Evolutionary conservation across 2,797 vertebrate genomes (phyloP), one percentile per base, ranked within the genome.

Genomic region (Rhadinocentrus ornatus): DNA sequence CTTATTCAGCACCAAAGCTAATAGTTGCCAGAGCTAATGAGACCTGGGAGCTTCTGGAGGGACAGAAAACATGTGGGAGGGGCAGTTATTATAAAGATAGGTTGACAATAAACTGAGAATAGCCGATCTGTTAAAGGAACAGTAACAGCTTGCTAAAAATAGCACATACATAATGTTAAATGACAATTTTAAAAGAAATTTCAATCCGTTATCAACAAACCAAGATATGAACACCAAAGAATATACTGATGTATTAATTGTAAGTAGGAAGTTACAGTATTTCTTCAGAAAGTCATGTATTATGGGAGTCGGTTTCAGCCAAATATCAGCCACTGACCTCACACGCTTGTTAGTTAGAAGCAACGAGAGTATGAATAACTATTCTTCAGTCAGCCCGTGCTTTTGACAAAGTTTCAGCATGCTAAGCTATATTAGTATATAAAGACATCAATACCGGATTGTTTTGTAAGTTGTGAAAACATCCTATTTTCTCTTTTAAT

Each of bases 141-240:
- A 11, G 58, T 71, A 73, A 63, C 79, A 71, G 62, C n/a, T 34
- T 46, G 57, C 83, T 82, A 88, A 87, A 85, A 87, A 88, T 87
- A 90, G 78, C 54, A 34, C 16, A 16, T 22, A 44, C 55, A 86
- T 66, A 81, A 78, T 20, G 27, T 50, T 71, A 71, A 81, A 79
- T 80, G 69, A 67, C 70, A 37, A 68, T 79, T 71, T 50, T 15
- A 15, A 39, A 39, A 39, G 11, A 37, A 37, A 37, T 1, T 1
- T 11, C 35, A n/a, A 27, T 13, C 37, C 26, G 24, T 61, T 0
- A 27, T 57, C 50, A 62, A 8, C 31, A 48, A 6, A 48, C 1
- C 46, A 7, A 48, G 2, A 48, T 10, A 22, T 6, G n/a, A 39
- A 15, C 37, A 13, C 4, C 12, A 39, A 2, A 39, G 8, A 39